phyloP scores from a whole-genome alignment of 1,140 invertebrate genomes.

The Charaxes varanes region DNA sequence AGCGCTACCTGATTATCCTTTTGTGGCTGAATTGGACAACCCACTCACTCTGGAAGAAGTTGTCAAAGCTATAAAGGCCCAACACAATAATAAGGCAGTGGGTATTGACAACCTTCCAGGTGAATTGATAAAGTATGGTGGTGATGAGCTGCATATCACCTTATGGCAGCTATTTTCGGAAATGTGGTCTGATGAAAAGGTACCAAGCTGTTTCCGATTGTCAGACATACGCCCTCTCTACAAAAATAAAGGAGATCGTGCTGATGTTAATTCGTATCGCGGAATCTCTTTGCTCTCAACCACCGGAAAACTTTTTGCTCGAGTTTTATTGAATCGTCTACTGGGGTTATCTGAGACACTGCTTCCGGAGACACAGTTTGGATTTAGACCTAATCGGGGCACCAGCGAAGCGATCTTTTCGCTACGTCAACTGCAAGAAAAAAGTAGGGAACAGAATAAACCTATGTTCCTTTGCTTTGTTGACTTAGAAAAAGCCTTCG shows the following conservation, averaged over 20 bases:
- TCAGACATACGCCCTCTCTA: conserved; percentile 2
- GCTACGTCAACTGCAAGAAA: no score
- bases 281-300: not conserved
- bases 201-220: no score
- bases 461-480: no score
- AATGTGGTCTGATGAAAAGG: not conserved
- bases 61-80: not conserved
- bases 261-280: not conserved
- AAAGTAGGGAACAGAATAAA: not conserved
- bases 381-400: not conserved
- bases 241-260: conserved; percentile 4
- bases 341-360: no score
- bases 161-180: not conserved
- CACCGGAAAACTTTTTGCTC: no score
- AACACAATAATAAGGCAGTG: not conserved
- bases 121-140: conserved; percentile 2
- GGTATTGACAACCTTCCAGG: conserved; percentile 1
- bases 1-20: not conserved
- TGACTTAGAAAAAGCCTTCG: no score
- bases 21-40: not conserved
- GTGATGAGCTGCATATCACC: not conserved
- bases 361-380: conserved; percentile 1
- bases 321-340: no score
- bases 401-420: not conserved
- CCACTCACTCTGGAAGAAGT: not conserved